Percentiles rank a stretch among this genome's conserved stretches.
phyloP scores from a whole-genome alignment of 35 echinoderm and acorn worm species.

The Apostichopus californicus region DNA sequence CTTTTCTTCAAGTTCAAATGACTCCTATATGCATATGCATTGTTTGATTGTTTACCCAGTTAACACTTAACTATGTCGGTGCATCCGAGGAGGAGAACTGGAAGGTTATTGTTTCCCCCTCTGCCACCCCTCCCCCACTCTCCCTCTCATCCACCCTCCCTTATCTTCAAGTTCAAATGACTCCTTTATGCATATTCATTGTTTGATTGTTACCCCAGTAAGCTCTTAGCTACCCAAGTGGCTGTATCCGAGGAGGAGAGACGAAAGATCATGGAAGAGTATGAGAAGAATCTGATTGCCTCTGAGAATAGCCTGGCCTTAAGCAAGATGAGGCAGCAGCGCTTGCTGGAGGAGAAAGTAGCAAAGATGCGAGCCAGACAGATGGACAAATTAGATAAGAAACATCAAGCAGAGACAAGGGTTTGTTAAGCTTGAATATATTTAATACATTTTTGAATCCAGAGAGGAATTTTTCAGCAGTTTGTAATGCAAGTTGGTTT shows the following conservation, averaged over 20 bases:
- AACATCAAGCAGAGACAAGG: conserved; percentile 76
- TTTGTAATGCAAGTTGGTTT: too few relatives aligned
- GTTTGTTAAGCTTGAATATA: background rate
- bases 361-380: conserved; percentile 64
- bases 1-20: too few relatives aligned
- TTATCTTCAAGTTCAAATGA: background rate
- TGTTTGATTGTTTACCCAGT: too few relatives aligned
- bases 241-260: conserved; percentile 92
- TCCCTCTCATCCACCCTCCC: too few relatives aligned
- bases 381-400: conserved; percentile 79
- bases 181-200: background rate
- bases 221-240: conserved; percentile 84
- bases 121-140: too few relatives aligned
- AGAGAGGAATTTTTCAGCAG: too few relatives aligned
- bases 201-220: conserved; percentile 45
- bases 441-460: too few relatives aligned
- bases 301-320: conserved; percentile 83
- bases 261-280: conserved; percentile 73
- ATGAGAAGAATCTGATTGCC: conserved; percentile 84
- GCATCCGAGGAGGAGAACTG: background rate
- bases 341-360: conserved; percentile 91
- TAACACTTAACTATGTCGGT: background rate
- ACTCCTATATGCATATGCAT: too few relatives aligned
- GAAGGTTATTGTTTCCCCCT: background rate
- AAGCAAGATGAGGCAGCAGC: conserved; percentile 80